These are phyloP conservation scores for Porites lutea DNA, from an alignment of 64 coral and sea anemone species.

Conservation along the genomic window DNA sequence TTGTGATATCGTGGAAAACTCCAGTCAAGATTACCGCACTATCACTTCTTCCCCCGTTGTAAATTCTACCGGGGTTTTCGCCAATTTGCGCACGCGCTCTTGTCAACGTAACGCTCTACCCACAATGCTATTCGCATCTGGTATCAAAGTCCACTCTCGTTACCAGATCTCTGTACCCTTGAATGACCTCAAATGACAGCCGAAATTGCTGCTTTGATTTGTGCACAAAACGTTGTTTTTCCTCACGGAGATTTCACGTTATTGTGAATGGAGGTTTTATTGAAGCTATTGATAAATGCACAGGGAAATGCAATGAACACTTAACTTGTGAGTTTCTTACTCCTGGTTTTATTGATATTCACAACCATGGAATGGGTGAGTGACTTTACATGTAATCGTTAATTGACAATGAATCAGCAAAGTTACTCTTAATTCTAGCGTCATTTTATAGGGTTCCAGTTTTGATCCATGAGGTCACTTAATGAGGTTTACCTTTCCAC, in stretches of 20 bases:
- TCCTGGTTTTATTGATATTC: slow-evolving; percentile 19
- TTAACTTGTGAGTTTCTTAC: slow-evolving; percentile 7
- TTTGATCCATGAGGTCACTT: no score
- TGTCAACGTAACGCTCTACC: slow-evolving; percentile 65
- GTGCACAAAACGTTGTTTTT: slow-evolving; percentile 2
- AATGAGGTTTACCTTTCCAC: no score
- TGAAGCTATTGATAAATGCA: slow-evolving; percentile 19
- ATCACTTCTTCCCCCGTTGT: neutral
- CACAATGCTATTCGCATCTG: slow-evolving; percentile 2
- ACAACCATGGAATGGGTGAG: slow-evolving; percentile 21
- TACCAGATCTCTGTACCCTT: slow-evolving; percentile 14
- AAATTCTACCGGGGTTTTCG: slow-evolving; percentile 24
- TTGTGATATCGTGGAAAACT: slow-evolving; percentile 32
- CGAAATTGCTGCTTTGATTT: neutral
- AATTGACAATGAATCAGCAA: no score
- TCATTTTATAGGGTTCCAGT: no score
- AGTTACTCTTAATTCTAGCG: no score
- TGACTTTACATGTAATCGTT: no score
- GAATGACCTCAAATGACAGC: neutral
- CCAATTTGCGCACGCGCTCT: slow-evolving; percentile 54
- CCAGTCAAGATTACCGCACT: neutral
- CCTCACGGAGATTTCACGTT: neutral
- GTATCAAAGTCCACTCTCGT: slow-evolving; percentile 50
- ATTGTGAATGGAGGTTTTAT: neutral
- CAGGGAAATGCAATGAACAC: neutral